These are phyloP conservation scores for Euphonia xanthogaster DNA, from an alignment of 2,797 vertebrate genomes.

Conservation along the genomic window DNA sequence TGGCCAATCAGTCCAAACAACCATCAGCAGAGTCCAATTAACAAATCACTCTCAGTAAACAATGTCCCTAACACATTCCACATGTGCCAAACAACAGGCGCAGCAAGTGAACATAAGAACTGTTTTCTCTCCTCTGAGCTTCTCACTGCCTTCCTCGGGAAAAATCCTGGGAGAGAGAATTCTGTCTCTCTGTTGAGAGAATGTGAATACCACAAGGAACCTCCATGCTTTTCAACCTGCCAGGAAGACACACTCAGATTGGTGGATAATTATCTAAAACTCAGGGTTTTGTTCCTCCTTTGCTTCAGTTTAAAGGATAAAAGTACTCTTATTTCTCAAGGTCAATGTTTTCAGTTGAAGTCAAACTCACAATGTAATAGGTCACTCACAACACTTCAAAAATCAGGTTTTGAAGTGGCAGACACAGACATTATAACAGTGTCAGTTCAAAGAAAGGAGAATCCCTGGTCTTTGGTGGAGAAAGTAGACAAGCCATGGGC, in stretches of 20 bases:
- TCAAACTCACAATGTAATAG: neutral
- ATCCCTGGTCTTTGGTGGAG: neutral
- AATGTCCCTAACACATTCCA: neutral
- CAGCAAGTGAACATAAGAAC: neutral
- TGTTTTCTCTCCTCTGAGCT: neutral
- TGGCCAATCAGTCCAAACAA: neutral
- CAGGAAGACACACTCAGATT: neutral
- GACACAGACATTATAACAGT: neutral
- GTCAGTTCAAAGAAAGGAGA: neutral
- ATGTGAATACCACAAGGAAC: neutral
- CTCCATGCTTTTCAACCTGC: neutral
- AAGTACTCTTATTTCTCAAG: neutral
- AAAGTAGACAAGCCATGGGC: neutral
- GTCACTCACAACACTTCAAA: neutral
- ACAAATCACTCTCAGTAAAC: neutral
- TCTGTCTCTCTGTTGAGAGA: neutral
- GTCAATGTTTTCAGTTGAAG: neutral
- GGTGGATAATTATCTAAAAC: neutral
- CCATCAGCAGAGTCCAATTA: neutral
- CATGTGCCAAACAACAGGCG: neutral
- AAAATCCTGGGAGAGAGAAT: neutral
- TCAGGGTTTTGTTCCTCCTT: neutral
- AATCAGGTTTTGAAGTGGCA: neutral
- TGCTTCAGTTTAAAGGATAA: neutral
- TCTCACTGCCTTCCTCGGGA: neutral